Evolutionary conservation across 2,888 invertebrate genomes (phyloP), one percentile per base, ranked within the genome.

Genomic region (Hydropsyche betteni): DNA sequence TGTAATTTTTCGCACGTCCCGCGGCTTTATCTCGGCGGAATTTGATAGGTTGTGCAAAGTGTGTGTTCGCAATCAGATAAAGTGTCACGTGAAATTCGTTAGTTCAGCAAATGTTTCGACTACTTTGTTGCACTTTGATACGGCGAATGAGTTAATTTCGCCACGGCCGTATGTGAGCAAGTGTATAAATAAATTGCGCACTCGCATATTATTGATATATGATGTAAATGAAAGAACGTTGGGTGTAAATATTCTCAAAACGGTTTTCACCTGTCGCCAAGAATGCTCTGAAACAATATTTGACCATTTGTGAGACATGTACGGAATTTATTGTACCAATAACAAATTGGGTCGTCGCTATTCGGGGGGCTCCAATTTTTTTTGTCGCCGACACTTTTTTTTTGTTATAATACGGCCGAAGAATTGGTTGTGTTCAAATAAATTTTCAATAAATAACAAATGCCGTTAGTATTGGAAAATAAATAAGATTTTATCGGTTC

Each of bases 171-270:
- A 24, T 44, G 10, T 44, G 44, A 44, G 6, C 6, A 44, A 44
- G 44, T 44, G 44, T 44, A 44, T 44, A 44, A 44, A 44, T 44
- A 10, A 44, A 44, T 10, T 44, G 44, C 10, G 44, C 44, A 4
- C 10, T 44, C 10, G 44, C 14, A 24, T 14, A 16, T 58, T 53
- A 16, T 58, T 24, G 58, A 58, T 24, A 58, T 58, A 24, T 58
- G 58, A 24, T 58, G 58, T 24, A 58, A 44, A 58, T 58, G 58
- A 58, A 58, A 24, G 24, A 58, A 58, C 58, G 14, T 24, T 58
- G 58, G 58, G 16, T 16, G 58, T 58, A 58, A 58, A 58, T 58
- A 58, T 58, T 58, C 58, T 58, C 58, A 58, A 58, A 58, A 58
- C 16, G 58, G 58, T 58, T 58, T 58, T 58, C 58, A 58, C 58